Base-by-base conservation (phyloP, 2,888 invertebrate species). In the Ferdinandea cuprea region DNA sequence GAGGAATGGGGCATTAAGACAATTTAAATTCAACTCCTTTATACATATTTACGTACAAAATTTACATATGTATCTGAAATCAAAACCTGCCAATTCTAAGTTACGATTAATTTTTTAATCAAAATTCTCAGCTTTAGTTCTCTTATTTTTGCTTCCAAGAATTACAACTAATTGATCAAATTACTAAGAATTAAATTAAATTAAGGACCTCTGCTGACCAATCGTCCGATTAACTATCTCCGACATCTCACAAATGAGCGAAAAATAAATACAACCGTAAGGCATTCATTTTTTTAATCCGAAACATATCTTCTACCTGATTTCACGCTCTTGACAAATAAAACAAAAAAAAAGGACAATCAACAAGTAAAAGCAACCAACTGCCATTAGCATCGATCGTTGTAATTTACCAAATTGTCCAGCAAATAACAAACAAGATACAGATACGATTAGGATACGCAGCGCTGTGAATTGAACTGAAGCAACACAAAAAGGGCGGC, bases 271-370 rank as follows among this genome's bases (percentile, higher is more conserved):
- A 44, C 59, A 56, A 68, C 65, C 65, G 50, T 35, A 71, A 76
- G 76, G 71, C 77, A 59, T 37, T 58, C 9, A 61, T 59, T 77
- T 25, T 25, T 77, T 48, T 68, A 78, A 78, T 83, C 66, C 59
- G 71, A 77, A 72, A 77, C 71, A 81, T 40, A 77, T 81, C 78
- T 83, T 83, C 72, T 78, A 73, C 78, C 78, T 78, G 78, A 83
- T 78, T 83, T 78, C 66, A 78, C 48, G 78, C 72, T 21, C 48
- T 44, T 30, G 25, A 48, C 13, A 56, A 48, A 40, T 48, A 68
- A 48, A 17, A 44, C 17, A n/a, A 46, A 42, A 44, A 58, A 63
- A 52, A 44, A 52, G 65, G 81, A 76, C 80, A 69, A 50, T 42
- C 44, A 17, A 25, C 25, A 25, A 25, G 25, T 3, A 11, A 9